These are phyloP conservation scores for Amorpha juglandis DNA, from an alignment of 2,888 invertebrate genomes.

Conservation along the genomic window DNA sequence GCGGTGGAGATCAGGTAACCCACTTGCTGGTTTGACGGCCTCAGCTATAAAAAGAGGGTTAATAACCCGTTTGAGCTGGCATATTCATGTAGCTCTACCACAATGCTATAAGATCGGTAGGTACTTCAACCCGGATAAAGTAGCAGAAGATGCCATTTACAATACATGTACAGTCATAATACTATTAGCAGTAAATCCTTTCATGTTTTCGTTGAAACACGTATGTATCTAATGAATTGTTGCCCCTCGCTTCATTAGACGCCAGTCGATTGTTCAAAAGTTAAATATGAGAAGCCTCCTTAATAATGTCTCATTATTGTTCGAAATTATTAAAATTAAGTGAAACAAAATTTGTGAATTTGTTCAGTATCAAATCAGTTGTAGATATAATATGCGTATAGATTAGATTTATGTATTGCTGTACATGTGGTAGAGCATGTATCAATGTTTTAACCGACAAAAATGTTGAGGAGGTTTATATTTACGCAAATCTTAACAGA, in stretches of 20 bases:
- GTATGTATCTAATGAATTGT: conserved; percentile 54
- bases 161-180: conserved; percentile 3
- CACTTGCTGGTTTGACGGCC: too few species aligned
- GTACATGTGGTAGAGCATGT: too few species aligned
- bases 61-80: too few species aligned
- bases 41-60: too few species aligned
- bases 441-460: too few species aligned
- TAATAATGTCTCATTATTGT: conserved; percentile 79
- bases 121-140: too few species aligned
- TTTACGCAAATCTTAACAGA: too few species aligned
- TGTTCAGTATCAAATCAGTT: neutral
- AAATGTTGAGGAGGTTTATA: too few species aligned
- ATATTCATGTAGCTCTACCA: too few species aligned
- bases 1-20: too few species aligned
- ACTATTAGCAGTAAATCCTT: conserved; percentile 35
- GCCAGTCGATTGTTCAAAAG: conserved; percentile 73
- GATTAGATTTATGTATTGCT: neutral
- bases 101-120: too few species aligned
- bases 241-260: conserved; percentile 67
- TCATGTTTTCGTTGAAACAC: conserved; percentile 7
- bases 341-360: conserved; percentile 20
- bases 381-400: neutral
- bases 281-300: conserved; percentile 68
- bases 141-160: too few species aligned
- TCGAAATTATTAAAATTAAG: conserved; percentile 70